Percentiles rank a stretch among this genome's conserved stretches.
phyloP scores from a whole-genome alignment of 2,113 vertebrate genomes.

The Bubo scandiacus region DNA sequence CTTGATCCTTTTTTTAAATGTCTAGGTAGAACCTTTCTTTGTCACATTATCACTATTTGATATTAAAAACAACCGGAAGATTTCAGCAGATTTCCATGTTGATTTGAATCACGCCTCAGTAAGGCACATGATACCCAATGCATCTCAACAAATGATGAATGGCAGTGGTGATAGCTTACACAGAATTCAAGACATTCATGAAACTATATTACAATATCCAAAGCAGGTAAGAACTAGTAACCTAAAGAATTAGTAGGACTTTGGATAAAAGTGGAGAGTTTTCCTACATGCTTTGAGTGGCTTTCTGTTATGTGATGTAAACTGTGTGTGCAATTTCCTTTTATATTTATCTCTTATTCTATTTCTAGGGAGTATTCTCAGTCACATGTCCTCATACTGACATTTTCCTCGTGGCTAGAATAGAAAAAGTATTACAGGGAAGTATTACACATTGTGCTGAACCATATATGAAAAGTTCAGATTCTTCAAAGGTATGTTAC shows the following conservation, averaged over 20 bases:
- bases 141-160: conserved; percentile 78
- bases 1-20: background rate
- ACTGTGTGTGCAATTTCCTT: background rate
- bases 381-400: conserved; percentile 94
- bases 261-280: background rate
- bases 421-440: conserved; percentile 98
- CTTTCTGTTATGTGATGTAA: background rate
- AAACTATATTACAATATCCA: conserved; percentile 86
- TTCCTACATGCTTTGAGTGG: rapidly evolving
- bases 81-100: conserved; percentile 96
- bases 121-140: conserved; percentile 82
- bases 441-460: conserved; percentile 95
- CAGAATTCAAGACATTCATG: conserved; percentile 75
- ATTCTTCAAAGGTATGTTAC: conserved; percentile 90
- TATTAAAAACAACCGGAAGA: conserved; percentile 90
- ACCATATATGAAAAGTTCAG: conserved; percentile 96
- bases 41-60: conserved; percentile 94
- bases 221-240: conserved; percentile 81
- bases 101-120: conserved; percentile 94
- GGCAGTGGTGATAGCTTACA: conserved; percentile 80
- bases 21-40: conserved; percentile 96
- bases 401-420: conserved; percentile 95
- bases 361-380: conserved; percentile 90
- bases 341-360: background rate
- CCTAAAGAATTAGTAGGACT: background rate